These are phyloP conservation scores for Microplitis deprimator DNA, from an alignment of 2,888 invertebrate species.

Conservation along the genomic window DNA sequence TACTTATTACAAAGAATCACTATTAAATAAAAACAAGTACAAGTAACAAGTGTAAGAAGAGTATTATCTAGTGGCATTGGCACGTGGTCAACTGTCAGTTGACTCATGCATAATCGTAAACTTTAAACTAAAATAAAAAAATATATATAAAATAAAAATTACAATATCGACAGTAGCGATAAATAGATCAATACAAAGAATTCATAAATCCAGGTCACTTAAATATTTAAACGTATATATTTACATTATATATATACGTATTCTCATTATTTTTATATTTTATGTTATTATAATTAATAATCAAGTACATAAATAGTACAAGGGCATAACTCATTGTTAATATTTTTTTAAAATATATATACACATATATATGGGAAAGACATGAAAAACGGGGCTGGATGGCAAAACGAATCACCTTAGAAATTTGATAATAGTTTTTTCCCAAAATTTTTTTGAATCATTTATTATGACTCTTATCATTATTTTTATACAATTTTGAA, in stretches of 20 bases:
- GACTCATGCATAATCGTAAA: neutral
- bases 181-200: neutral
- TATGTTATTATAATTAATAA: neutral
- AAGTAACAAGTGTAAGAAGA: neutral
- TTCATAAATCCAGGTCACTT: neutral
- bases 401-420: too few species aligned
- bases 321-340: neutral
- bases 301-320: neutral
- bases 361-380: too few species aligned
- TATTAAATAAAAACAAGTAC: neutral
- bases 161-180: neutral
- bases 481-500: too few species aligned
- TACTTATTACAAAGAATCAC: neutral
- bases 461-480: too few species aligned
- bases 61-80: neutral
- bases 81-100: neutral
- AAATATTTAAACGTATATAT: neutral
- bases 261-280: neutral
- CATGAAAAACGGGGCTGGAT: too few species aligned
- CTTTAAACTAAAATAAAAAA: neutral
- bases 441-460: too few species aligned
- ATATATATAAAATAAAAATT: neutral
- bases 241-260: neutral
- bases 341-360: neutral
- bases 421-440: too few species aligned